phyloP scores from a whole-genome alignment of 2,888 invertebrate species.

The Agrotis exclamationis region DNA sequence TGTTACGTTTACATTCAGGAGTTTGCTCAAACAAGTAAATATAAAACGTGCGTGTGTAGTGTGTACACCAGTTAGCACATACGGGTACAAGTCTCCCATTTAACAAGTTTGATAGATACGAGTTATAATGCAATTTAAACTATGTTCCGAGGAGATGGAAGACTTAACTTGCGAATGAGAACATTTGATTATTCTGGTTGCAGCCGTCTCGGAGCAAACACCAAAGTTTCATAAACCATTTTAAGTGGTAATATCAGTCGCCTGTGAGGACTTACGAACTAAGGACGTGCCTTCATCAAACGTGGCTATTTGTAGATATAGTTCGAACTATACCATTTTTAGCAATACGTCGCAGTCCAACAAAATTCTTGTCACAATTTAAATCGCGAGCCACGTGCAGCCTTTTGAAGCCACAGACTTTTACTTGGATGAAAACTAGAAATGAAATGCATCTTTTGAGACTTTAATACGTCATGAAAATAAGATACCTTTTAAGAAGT shows the following conservation, averaged over 20 bases:
- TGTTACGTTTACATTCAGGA: not conserved
- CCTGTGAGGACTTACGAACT: slow-evolving; percentile 31
- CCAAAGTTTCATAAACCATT: slow-evolving; percentile 63
- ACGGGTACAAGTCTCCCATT: slow-evolving; percentile 5
- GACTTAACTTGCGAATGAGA: slow-evolving; percentile 16
- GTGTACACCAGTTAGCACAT: slow-evolving; percentile 19
- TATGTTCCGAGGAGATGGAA: slow-evolving; percentile 24
- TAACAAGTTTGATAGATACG: slow-evolving; percentile 15
- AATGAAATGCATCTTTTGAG: not conserved
- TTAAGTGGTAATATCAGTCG: slow-evolving; percentile 52
- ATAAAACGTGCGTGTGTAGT: slow-evolving; percentile 24
- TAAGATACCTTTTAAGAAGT: not conserved
- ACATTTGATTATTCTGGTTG: slow-evolving; percentile 54
- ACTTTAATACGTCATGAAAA: not conserved
- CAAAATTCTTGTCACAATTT: slow-evolving; percentile 9
- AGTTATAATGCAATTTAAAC: slow-evolving; percentile 39
- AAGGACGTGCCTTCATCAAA: slow-evolving; percentile 54
- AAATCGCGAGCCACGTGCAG: not conserved
- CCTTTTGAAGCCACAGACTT: not conserved
- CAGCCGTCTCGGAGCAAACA: slow-evolving; percentile 43
- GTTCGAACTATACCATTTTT: slow-evolving; percentile 19
- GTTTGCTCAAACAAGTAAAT: slow-evolving; percentile 24
- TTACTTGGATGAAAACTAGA: not conserved
- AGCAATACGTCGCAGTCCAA: not conserved
- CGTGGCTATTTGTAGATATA: slow-evolving; percentile 31